A percentile compares a stretch with the other conserved stretches of the same genome.
phyloP scores from a whole-genome alignment of 2,888 invertebrate species.

The Lasioglossum morio region DNA sequence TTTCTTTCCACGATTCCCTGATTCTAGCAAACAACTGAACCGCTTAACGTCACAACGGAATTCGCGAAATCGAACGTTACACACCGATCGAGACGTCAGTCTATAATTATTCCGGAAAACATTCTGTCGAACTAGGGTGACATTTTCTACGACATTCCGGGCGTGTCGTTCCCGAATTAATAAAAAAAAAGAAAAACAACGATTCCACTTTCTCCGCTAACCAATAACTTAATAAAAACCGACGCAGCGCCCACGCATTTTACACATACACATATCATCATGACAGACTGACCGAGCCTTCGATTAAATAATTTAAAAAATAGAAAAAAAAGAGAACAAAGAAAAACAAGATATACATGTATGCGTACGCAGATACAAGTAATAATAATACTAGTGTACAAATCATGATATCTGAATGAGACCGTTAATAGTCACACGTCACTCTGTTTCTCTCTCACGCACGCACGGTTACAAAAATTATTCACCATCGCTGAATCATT shows the following conservation, averaged over 20 bases:
- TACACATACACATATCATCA: conserved; percentile 45
- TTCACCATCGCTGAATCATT: not conserved
- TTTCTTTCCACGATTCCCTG: conserved; percentile 1
- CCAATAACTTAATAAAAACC: conserved; percentile 48
- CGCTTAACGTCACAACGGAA: not conserved
- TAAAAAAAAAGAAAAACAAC: conserved; percentile 6
- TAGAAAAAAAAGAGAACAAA: conserved; percentile 63
- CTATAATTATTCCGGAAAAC: not conserved
- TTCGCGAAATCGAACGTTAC: not conserved
- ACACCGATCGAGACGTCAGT: not conserved
- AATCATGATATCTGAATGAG: conserved; percentile 62
- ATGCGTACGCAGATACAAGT: conserved; percentile 55
- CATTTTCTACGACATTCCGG: conserved; percentile 9
- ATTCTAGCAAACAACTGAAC: not conserved
- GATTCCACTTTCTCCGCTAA: conserved; percentile 22
- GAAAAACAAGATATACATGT: conserved; percentile 35
- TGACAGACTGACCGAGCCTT: conserved; percentile 55
- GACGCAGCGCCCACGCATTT: conserved; percentile 27
- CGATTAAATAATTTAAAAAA: conserved; percentile 75
- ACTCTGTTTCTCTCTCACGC: not conserved
- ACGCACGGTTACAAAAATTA: not conserved
- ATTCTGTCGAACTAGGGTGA: conserved; percentile 11
- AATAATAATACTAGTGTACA: conserved; percentile 75
- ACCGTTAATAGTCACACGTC: conserved; percentile 59
- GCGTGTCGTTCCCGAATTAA: not conserved